Evolutionary conservation across 2,797 vertebrate genomes (phyloP).

Genomic region (Artibeus lituratus): DNA sequence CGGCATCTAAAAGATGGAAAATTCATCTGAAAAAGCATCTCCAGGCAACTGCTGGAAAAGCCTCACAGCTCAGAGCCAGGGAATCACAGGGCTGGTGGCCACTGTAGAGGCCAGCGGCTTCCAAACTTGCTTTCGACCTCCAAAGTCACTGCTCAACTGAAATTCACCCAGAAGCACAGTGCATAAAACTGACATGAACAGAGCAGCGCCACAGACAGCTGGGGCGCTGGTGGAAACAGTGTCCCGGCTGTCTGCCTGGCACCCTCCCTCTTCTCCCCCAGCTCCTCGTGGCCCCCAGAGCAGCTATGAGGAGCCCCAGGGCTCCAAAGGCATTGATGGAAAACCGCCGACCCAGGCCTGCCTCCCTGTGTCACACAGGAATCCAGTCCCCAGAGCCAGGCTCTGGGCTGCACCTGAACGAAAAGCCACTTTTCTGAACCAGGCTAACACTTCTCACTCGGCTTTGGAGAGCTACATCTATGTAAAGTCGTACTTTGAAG

Average conservation of each 20-base stretch:
- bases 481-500: conserved; percentile 26
- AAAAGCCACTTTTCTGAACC: not conserved
- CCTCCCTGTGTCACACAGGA: not conserved
- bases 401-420: not conserved
- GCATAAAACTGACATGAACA: not conserved
- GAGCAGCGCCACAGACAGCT: not conserved
- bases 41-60: conserved; percentile 31
- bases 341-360: not conserved
- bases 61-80: not conserved
- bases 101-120: not conserved
- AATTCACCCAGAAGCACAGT: not conserved
- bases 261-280: not conserved
- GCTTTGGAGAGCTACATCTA: not conserved
- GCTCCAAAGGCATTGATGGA: not conserved
- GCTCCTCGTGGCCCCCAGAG: not conserved
- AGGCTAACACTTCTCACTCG: not conserved
- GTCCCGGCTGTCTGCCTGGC: not conserved
- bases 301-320: not conserved
- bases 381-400: not conserved
- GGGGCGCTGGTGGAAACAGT: not conserved
- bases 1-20: conserved; percentile 25
- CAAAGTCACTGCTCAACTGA: not conserved
- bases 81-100: conserved; percentile 22
- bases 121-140: not conserved
- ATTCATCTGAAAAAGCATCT: conserved; percentile 41